phyloP scores from a whole-genome alignment of 2,888 invertebrate genomes.

The Dyspetes luteomarginatus region DNA sequence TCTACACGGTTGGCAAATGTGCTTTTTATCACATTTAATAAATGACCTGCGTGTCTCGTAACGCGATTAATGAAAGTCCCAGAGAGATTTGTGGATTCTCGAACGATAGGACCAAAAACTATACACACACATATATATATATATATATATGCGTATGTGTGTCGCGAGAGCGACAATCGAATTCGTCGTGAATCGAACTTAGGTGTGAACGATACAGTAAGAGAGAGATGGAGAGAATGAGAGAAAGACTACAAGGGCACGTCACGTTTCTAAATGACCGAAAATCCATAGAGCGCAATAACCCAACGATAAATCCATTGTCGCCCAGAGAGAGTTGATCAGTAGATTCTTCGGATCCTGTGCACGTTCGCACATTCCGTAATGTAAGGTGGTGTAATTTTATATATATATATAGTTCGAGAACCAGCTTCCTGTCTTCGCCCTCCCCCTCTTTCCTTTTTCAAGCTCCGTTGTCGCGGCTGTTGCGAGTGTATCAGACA shows the following conservation, averaged over 20 bases:
- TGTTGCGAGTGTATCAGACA: slow-evolving; percentile 43
- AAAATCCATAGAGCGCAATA: slow-evolving; percentile 74
- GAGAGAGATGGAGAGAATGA: slow-evolving; percentile 3
- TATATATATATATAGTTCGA: slow-evolving; percentile 17
- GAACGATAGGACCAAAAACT: background rate
- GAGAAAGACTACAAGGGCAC: slow-evolving; percentile 28
- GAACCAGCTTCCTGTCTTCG: slow-evolving; percentile 22
- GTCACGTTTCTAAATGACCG: slow-evolving; percentile 56
- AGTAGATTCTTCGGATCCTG: slow-evolving; percentile 76
- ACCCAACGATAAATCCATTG: slow-evolving; percentile 80
- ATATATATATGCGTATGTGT: background rate
- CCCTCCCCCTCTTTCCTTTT: background rate
- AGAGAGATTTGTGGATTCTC: slow-evolving; percentile 56
- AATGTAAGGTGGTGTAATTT: slow-evolving; percentile 34
- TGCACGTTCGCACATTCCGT: slow-evolving; percentile 75
- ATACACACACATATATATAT: background rate
- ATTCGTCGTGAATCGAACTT: slow-evolving; percentile 46
- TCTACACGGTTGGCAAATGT: background rate
- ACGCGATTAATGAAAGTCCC: slow-evolving; percentile 50
- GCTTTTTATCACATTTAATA: slow-evolving; percentile 44
- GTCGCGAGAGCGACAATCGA: slow-evolving; percentile 33
- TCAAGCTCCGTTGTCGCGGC: background rate
- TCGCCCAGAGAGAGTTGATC: slow-evolving; percentile 73
- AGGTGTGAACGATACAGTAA: background rate
- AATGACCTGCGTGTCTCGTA: slow-evolving; percentile 31